Conservation (phyloP, 1,140 invertebrate species). For the Oedothorax gibbosus region DNA sequence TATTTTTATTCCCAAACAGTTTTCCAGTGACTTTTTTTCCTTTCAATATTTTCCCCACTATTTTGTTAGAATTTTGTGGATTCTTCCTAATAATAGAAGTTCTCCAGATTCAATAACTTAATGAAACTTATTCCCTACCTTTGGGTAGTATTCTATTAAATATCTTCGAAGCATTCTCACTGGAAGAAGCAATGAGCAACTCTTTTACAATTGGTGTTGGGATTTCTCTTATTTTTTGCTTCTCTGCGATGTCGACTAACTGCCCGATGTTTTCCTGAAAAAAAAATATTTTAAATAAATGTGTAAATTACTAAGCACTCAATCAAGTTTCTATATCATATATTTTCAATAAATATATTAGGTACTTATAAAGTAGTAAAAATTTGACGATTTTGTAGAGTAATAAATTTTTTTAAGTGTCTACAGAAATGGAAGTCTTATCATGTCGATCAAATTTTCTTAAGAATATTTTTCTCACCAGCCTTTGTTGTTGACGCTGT, state of each 20-base stretch:
- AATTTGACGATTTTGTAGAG: background rate
- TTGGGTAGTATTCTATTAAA: conserved; percentile 41
- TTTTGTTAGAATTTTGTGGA: background rate
- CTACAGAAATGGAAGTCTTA: background rate
- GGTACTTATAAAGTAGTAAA: background rate
- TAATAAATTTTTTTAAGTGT: background rate
- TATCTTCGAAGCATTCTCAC: conserved; percentile 67
- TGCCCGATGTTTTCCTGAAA: conserved; percentile 64
- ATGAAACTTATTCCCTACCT: conserved; percentile 1
- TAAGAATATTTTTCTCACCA: conserved; percentile 62
- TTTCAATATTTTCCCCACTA: too few relatives aligned
- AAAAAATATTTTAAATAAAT: background rate
- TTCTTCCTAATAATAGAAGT: background rate
- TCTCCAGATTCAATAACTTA: background rate
- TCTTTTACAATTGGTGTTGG: conserved; percentile 67
- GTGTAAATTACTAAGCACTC: background rate
- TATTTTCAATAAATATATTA: background rate
- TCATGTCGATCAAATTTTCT: background rate
- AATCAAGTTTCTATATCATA: background rate
- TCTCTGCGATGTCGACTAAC: conserved; percentile 69
- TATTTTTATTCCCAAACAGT: too few relatives aligned
- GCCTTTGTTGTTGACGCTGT: conserved; percentile 67
- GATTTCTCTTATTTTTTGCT: conserved; percentile 67
- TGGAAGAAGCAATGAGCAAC: conserved; percentile 67
- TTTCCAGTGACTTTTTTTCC: too few relatives aligned